A percentile compares a stretch with the other conserved stretches of the same genome.
phyloP scores from a whole-genome alignment of 2,113 vertebrate species.

The Pholis gunnellus region DNA sequence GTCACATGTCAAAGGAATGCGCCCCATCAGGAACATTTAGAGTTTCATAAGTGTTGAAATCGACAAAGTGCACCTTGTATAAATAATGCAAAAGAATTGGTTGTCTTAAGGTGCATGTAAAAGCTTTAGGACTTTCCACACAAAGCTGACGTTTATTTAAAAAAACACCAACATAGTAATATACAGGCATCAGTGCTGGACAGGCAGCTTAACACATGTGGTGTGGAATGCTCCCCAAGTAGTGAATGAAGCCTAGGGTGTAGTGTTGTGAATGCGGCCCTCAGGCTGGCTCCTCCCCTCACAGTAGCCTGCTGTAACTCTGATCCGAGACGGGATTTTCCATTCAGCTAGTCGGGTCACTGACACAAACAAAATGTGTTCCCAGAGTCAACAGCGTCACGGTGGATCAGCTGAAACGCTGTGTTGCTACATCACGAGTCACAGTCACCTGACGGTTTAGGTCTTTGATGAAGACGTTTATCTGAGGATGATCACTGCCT shows the following conservation, averaged over 20 bases:
- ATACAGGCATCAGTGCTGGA: not conserved
- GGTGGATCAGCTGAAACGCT: not conserved
- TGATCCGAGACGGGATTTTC: no score
- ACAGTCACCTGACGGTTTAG: not conserved
- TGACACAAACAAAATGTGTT: not conserved
- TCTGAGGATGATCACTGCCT: not conserved
- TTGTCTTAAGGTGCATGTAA: not conserved
- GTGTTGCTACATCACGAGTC: not conserved
- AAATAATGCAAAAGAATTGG: not conserved
- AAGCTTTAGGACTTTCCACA: not conserved
- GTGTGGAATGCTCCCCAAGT: no score
- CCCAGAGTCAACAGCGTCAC: no score
- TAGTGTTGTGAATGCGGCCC: no score
- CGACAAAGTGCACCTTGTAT: not conserved
- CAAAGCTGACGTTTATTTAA: not conserved
- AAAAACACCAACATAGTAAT: not conserved
- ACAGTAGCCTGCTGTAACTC: no score
- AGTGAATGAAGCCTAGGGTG: no score
- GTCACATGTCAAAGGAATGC: slow-evolving; percentile 22
- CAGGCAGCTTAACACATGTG: no score
- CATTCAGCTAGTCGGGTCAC: not conserved
- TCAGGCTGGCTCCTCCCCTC: no score
- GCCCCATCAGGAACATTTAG: not conserved
- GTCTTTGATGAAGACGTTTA: not conserved
- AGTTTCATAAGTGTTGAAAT: not conserved